These are phyloP conservation scores for Gila robusta DNA, from an alignment of 2,797 vertebrate species.

Conservation along the genomic window DNA sequence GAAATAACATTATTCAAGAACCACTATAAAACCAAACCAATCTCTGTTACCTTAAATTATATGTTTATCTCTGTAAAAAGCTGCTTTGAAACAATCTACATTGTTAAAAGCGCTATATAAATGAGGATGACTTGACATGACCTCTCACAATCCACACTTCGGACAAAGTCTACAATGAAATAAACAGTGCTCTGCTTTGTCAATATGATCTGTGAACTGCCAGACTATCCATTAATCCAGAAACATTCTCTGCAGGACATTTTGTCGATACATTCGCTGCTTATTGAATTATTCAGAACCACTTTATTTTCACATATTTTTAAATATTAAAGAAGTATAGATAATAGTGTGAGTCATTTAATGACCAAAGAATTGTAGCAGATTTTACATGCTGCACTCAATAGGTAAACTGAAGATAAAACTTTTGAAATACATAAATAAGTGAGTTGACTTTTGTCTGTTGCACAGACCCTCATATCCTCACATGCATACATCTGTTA, in stretches of 20 bases:
- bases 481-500: neutral
- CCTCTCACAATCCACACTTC: conserved; percentile 8
- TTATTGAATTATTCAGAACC: neutral
- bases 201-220: conserved; percentile 70
- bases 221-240: conserved; percentile 22
- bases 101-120: too few species aligned
- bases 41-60: too few species aligned
- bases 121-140: neutral
- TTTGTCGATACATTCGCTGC: neutral
- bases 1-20: too few species aligned
- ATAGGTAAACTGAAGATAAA: neutral
- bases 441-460: conserved; percentile 2
- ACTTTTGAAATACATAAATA: conserved; percentile 16
- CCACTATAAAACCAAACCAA: too few species aligned
- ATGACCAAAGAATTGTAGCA: neutral
- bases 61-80: too few species aligned
- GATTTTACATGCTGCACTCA: neutral
- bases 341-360: neutral
- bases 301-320: neutral
- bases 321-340: neutral
- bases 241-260: neutral
- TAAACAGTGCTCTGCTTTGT: conserved; percentile 70
- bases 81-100: too few species aligned
- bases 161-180: conserved; percentile 75
- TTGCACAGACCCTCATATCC: neutral